phyloP scores from a whole-genome alignment of 1,140 invertebrate species.

The Aethina tumida region DNA sequence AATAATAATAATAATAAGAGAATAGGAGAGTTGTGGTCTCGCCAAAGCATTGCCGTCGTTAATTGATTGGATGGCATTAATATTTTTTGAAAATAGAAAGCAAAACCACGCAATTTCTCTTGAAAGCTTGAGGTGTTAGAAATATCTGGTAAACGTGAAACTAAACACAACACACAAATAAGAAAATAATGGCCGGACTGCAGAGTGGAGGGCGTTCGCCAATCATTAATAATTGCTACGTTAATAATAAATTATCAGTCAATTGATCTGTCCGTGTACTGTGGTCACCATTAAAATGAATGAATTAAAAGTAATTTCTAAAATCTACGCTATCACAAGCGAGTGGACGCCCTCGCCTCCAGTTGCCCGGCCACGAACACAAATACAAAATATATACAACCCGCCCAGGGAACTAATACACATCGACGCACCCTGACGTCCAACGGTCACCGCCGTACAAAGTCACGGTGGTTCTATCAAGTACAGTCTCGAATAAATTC shows the following conservation, averaged over 20 bases:
- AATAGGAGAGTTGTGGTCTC: conserved; percentile 27
- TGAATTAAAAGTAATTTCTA: conserved; percentile 20
- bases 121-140: conserved; percentile 27
- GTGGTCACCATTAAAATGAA: conserved; percentile 12
- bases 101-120: conserved; percentile 29
- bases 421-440: no score
- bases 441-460: no score
- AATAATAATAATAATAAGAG: conserved; percentile 11
- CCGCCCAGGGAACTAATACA: no score
- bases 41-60: conserved; percentile 27
- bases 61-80: conserved; percentile 22
- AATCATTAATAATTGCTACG: conserved; percentile 3
- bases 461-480: no score
- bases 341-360: conserved; percentile 19
- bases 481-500: no score
- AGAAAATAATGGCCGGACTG: no score
- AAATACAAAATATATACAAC: conserved; percentile 28
- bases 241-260: no score
- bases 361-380: conserved; percentile 19
- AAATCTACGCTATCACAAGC: conserved; percentile 23
- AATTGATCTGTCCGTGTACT: no score
- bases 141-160: conserved; percentile 22
- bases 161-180: conserved; percentile 30
- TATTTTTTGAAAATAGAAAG: no score
- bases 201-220: no score